These are phyloP conservation scores for Zoanthus solanderi DNA, from an alignment of 92 coral and sea anemone genomes.

Conservation along the genomic window DNA sequence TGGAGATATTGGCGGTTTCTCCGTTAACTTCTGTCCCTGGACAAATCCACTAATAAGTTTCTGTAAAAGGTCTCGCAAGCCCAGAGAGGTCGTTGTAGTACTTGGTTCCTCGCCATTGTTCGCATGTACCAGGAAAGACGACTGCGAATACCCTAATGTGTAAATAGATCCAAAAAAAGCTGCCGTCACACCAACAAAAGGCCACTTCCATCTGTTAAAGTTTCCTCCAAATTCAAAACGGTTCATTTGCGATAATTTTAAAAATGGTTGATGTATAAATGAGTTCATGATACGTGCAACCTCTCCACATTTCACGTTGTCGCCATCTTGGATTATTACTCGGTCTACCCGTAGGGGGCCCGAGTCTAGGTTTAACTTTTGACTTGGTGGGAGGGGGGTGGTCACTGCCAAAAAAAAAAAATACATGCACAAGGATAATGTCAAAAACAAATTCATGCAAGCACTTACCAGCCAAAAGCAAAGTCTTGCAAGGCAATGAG, in stretches of 20 bases:
- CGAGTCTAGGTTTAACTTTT: background rate
- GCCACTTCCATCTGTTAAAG: slow-evolving; percentile 91
- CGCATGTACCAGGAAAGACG: slow-evolving; percentile 48
- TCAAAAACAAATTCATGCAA: too few species aligned
- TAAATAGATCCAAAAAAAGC: slow-evolving; percentile 90
- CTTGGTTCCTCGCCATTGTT: slow-evolving; percentile 56
- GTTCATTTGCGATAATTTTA: slow-evolving; percentile 68
- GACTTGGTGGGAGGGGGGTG: background rate
- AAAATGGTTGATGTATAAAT: slow-evolving; percentile 5
- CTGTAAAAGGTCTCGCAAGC: slow-evolving; percentile 84
- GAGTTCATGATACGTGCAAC: slow-evolving; percentile 40
- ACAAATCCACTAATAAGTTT: slow-evolving; percentile 85
- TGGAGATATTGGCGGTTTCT: slow-evolving; percentile 85
- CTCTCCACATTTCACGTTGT: background rate
- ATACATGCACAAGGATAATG: too few species aligned
- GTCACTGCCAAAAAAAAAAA: too few species aligned
- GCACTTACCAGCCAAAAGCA: too few species aligned
- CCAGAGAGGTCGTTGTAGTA: slow-evolving; percentile 54
- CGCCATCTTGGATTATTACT: slow-evolving; percentile 5
- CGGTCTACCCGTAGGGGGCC: too few species aligned
- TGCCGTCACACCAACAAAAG: slow-evolving; percentile 86
- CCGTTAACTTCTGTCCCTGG: slow-evolving; percentile 75
- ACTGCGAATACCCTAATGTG: slow-evolving; percentile 76
- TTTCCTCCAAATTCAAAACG: slow-evolving; percentile 81
- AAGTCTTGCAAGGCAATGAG: too few species aligned